Base-by-base conservation (phyloP, 2,888 invertebrate genomes). In the Chalcosyrphus nemorum region DNA sequence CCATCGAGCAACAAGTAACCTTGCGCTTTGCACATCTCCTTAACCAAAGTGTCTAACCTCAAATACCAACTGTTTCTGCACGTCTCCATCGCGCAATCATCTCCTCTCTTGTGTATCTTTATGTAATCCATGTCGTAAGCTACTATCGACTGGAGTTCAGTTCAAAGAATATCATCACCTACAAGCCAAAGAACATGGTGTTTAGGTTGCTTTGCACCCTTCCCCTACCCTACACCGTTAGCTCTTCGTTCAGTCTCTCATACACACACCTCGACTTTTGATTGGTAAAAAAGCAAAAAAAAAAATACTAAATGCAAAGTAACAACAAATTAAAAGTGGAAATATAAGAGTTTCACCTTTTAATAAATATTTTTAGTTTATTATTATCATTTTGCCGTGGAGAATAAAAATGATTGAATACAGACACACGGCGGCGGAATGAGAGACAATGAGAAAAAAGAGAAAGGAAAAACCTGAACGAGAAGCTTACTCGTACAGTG, bases 301-400 rank as follows among this genome's bases (percentile, higher is more conserved):
- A n/a, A n/a, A n/a, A 52, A 52, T 72, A 56, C 38, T 80, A 43
- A 57, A 35, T 61, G 13, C 68, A 54, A 41, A 59, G 21, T 54
- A 38, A 47, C 56, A 47, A 29, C 29, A 65, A 80, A 80, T 59
- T 72, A 72, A 66, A 75, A 80, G 57, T 80, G 29, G 32, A 65
- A 57, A 65, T 72, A 50, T 78, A 78, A 78, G 78, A 78, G 65
- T 71, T 63, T 78, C 77, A 78, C 77, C 71, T 78, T 78, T 71
- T 43, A 80, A 80, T 80, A 80, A 80, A 80, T 63, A 71, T 65
- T 59, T 72, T 56, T 52, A 59, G 52, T 65, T 80, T 72, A 72
- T 52, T 65, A 72, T 66, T 45, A 52, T 52, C 24, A 50, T 32
- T 35, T 56, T 38, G 35, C 43, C 29, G 17, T 7, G 65, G 38